phyloP scores from a whole-genome alignment of 2,888 invertebrate species.

The Gasteruption jaculator region DNA sequence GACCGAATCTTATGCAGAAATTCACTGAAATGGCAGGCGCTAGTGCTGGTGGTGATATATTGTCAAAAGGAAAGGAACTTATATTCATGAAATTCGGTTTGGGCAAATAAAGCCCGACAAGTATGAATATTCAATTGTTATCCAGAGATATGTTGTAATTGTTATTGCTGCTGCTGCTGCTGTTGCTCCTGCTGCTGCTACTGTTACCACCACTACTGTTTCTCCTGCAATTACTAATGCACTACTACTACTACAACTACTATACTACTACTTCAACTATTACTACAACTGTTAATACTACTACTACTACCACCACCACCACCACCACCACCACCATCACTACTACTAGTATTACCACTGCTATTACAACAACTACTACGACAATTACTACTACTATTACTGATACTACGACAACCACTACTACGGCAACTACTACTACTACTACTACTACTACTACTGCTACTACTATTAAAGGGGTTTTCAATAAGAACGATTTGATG shows the following conservation, averaged over 20 bases:
- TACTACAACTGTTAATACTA: slow-evolving; percentile 7
- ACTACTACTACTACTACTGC: not conserved
- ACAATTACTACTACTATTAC: slow-evolving; percentile 13
- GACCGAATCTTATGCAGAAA: slow-evolving; percentile 83
- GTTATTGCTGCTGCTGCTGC: slow-evolving; percentile 22
- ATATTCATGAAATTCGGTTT: slow-evolving; percentile 93
- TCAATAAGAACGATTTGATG: too few relatives aligned
- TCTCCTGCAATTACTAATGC: slow-evolving; percentile 21
- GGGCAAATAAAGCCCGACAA: slow-evolving; percentile 55
- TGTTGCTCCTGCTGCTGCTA: slow-evolving; percentile 22
- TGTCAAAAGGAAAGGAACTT: slow-evolving; percentile 89
- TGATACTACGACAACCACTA: slow-evolving; percentile 3
- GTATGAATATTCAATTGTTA: too few relatives aligned
- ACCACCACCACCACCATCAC: slow-evolving; percentile 1
- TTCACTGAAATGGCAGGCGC: slow-evolving; percentile 76
- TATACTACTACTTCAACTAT: slow-evolving; percentile 7
- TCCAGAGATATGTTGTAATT: too few relatives aligned
- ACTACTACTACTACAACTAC: slow-evolving; percentile 1
- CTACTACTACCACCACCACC: slow-evolving; percentile 1
- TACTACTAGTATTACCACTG: slow-evolving; percentile 11
- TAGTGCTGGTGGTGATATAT: slow-evolving; percentile 82
- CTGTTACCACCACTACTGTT: slow-evolving; percentile 28
- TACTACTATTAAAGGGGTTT: not conserved
- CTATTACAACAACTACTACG: not conserved
- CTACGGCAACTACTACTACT: not conserved